Percentiles rank a stretch among this genome's conserved stretches.
phyloP scores from a whole-genome alignment of 2,113 vertebrate species.

The Brachyhypopomus gauderio region DNA sequence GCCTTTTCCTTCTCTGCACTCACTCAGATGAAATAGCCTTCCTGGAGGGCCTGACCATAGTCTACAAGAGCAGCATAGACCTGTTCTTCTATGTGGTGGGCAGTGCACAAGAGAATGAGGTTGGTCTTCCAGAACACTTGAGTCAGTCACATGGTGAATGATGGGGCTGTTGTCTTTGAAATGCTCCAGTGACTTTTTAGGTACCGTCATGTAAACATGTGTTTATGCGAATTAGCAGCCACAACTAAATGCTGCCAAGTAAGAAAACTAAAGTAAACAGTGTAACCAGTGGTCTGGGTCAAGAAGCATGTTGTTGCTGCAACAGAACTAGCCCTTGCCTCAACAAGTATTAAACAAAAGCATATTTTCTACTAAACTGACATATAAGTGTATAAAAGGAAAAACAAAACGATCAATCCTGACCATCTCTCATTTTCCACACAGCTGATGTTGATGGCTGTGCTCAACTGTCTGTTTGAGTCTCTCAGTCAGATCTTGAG shows the following conservation, averaged over 20 bases:
- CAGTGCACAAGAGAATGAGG: conserved; percentile 86
- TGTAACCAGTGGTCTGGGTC: not conserved
- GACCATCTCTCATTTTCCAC: not conserved
- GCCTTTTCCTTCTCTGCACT: not conserved
- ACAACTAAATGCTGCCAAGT: not conserved
- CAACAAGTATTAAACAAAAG: not conserved
- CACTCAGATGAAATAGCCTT: conserved; percentile 80
- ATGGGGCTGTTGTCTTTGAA: not conserved
- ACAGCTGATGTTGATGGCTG: conserved; percentile 85
- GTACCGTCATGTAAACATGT: not conserved
- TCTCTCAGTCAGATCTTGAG: conserved; percentile 79
- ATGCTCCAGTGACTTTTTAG: not conserved
- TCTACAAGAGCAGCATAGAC: conserved; percentile 83
- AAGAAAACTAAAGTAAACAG: not conserved
- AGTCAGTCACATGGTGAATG: not conserved
- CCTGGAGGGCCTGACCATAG: conserved; percentile 82
- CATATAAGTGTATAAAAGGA: no score
- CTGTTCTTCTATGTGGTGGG: conserved; percentile 86
- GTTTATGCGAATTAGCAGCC: not conserved
- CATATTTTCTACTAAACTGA: no score
- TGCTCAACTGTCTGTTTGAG: conserved; percentile 83
- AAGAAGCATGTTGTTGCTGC: not conserved
- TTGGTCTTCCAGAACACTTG: conserved; percentile 47
- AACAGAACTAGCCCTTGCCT: not conserved
- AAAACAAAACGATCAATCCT: not conserved